Percentiles rank a stretch among this genome's conserved stretches.
phyloP scores from a whole-genome alignment of 2,888 invertebrate genomes.

The Cerastis rubricosa region DNA sequence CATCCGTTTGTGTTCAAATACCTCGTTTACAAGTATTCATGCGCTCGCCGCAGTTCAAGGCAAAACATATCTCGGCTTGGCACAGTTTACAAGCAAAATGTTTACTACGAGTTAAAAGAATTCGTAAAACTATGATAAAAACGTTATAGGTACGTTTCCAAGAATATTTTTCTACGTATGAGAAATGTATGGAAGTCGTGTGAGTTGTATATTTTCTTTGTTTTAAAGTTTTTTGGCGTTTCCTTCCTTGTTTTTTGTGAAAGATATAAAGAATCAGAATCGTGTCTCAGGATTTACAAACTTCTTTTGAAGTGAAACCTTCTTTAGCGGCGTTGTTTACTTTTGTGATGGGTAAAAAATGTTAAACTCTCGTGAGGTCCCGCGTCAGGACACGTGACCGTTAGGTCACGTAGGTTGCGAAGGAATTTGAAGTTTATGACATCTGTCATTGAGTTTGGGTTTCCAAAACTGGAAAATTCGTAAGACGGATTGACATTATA shows the following conservation, averaged over 20 bases:
- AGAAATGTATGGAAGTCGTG: constrained; percentile 1
- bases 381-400: too few species aligned
- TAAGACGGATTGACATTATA: too few species aligned
- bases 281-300: too few species aligned
- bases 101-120: constrained; percentile 55
- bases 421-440: too few species aligned
- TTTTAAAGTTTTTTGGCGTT: not conserved
- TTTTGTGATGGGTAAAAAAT: too few species aligned
- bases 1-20: constrained; percentile 24
- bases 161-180: constrained; percentile 21
- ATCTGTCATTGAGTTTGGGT: too few species aligned
- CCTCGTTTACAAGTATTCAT: constrained; percentile 30
- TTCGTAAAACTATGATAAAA: constrained; percentile 41
- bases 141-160: constrained; percentile 22
- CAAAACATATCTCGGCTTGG: constrained; percentile 30
- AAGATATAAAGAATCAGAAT: not conserved
- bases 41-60: constrained; percentile 44
- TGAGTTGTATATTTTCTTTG: constrained; percentile 17
- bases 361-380: too few species aligned
- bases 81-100: constrained; percentile 34
- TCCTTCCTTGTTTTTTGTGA: constrained; percentile 12
- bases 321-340: too few species aligned
- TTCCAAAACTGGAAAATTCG: too few species aligned
- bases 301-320: too few species aligned
- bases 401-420: too few species aligned